phyloP scores from a whole-genome alignment of 2,888 invertebrate genomes.

The Nasonia oneida region DNA sequence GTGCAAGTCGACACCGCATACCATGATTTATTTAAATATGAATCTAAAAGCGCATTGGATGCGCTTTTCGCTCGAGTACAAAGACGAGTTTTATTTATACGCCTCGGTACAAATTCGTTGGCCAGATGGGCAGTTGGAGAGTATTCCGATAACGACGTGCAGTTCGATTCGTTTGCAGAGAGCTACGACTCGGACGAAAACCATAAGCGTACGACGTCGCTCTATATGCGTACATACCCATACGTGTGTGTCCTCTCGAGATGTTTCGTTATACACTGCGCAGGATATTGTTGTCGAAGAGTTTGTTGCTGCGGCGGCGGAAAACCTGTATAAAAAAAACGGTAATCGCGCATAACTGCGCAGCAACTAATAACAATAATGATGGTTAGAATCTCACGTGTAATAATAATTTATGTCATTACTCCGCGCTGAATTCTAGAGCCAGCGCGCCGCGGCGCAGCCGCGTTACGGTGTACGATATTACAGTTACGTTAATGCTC shows the following conservation, averaged over 20 bases:
- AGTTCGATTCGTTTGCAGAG: slow-evolving; percentile 32
- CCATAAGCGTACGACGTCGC: not conserved
- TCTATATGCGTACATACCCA: not conserved
- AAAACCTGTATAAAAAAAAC: slow-evolving; percentile 8
- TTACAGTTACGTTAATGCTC: slow-evolving; percentile 76
- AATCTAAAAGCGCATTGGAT: not conserved
- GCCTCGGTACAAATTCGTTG: not conserved
- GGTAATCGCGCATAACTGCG: slow-evolving; percentile 15
- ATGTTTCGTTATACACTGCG: not conserved
- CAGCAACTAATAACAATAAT: slow-evolving; percentile 30
- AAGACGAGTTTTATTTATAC: not conserved
- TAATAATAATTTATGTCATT: slow-evolving; percentile 56
- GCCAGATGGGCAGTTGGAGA: slow-evolving; percentile 40
- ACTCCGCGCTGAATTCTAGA: slow-evolving; percentile 56
- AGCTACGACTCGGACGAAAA: slow-evolving; percentile 34
- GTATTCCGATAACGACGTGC: slow-evolving; percentile 45
- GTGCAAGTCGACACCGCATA: not conserved
- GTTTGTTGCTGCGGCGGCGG: not conserved
- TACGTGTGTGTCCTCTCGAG: not conserved
- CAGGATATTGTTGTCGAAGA: not conserved
- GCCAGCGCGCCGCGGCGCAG: slow-evolving; percentile 66
- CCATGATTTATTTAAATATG: not conserved
- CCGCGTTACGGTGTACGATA: slow-evolving; percentile 71
- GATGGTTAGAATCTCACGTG: slow-evolving; percentile 21
- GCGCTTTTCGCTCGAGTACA: not conserved